Evolutionary conservation across 1,140 invertebrate genomes (phyloP), one percentile per base, ranked within the genome.

Genomic region (Apis florea): DNA sequence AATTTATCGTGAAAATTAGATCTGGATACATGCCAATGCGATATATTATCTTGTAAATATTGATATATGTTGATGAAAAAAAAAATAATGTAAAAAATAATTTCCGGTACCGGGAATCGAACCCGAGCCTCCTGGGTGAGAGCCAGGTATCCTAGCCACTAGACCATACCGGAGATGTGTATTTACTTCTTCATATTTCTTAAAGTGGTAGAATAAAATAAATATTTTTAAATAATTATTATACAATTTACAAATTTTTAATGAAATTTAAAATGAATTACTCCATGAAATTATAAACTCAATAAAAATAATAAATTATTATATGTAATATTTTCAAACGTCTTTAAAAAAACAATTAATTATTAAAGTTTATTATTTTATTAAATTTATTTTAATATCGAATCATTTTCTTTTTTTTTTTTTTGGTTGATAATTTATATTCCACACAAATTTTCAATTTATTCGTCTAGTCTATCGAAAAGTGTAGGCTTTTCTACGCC

Each of bases 81-180:
- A 0, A 31, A 79, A 61, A 51, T 4, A 8, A 12, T 4, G 21
- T 71, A 75, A 75, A 78, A 53, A 67, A 59, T 9, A 82, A 53
- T 8, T 84, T 81, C 85, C 78, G 83, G 83, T 84, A 84, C 78
- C 78, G 83, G 85, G 83, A 86, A 84, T 83, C 83, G 85, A 84
- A 84, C 82, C 84, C 76, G 84, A 90, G 90, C 90, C 90, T 91
- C 87, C 90, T 92, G 89, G 90, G 90, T 92, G 90, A 91, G 85
- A 90, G 90, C 90, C 91, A 90, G 89, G 83, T 90, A 90, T 90
- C 89, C 90, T 90, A 91, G 86, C 90, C 90, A 83, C 73, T 84
- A 84, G 85, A 86, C 85, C 77, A 84, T 84, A 83, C 83, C 83
- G 80, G 80, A 85, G 15, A n/a, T 3, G 3, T 6, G 5, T 8